A percentile compares a stretch with the other conserved stretches of the same genome.
phyloP scores from a whole-genome alignment of 2,113 vertebrate species.

The Serilophus lunatus region DNA sequence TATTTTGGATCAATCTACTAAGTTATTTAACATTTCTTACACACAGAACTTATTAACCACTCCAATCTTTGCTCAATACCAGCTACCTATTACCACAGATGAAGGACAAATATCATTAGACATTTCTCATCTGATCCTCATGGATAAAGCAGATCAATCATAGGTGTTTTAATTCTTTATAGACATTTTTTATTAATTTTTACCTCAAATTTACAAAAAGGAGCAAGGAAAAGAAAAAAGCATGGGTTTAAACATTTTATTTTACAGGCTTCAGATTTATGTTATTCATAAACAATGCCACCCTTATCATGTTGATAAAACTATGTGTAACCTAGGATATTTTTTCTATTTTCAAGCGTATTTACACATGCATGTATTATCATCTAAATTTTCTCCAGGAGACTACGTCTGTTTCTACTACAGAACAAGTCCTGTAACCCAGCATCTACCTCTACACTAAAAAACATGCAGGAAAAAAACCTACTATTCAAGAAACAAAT shows the following conservation, averaged over 20 bases:
- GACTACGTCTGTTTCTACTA: neutral
- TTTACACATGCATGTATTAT: neutral
- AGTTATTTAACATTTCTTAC: neutral
- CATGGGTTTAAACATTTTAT: neutral
- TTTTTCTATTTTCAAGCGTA: neutral
- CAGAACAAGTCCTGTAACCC: neutral
- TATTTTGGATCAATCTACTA: neutral
- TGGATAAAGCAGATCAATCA: neutral
- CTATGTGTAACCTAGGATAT: neutral
- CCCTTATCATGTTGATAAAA: neutral
- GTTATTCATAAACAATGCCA: neutral
- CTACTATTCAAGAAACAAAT: neutral
- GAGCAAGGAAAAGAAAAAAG: neutral
- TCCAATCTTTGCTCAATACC: neutral
- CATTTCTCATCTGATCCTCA: neutral
- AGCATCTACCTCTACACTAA: neutral
- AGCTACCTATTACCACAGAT: neutral
- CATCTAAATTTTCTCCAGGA: neutral
- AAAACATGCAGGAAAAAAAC: neutral
- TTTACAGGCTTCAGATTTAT: neutral
- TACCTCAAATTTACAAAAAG: neutral
- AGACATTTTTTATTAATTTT: neutral
- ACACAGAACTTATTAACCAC: neutral
- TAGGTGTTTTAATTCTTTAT: neutral
- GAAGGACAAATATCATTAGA: neutral